Percentiles rank a stretch among this genome's conserved stretches.
phyloP scores from a whole-genome alignment of 2,797 vertebrate genomes.

The Eutrigla gurnardus region DNA sequence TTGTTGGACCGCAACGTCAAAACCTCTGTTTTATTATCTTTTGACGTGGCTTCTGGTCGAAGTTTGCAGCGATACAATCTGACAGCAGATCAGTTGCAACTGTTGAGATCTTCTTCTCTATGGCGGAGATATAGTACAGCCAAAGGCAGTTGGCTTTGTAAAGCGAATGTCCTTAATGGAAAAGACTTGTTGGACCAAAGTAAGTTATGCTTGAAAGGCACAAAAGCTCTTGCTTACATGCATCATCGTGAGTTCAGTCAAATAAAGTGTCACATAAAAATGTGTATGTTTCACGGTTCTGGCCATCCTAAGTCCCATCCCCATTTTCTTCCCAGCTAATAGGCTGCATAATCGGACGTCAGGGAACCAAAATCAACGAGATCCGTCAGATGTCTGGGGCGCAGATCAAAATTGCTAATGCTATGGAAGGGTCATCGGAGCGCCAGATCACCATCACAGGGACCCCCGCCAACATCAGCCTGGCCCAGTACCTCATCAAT shows the following conservation, averaged over 20 bases:
- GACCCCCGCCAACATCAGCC: conserved; percentile 96
- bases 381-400: conserved; percentile 99
- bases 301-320: conserved; percentile 68
- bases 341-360: conserved; percentile 98
- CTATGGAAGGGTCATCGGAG: conserved; percentile 95
- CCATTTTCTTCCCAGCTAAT: conserved; percentile 92
- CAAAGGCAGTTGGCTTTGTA: conserved; percentile 31
- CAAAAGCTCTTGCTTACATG: not conserved
- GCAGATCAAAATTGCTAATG: conserved; percentile 98
- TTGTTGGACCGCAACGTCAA: conserved; percentile 3
- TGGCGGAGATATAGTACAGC: conserved; percentile 14
- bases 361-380: conserved; percentile 99
- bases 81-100: conserved; percentile 47
- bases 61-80: conserved; percentile 32
- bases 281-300: conserved; percentile 5
- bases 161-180: conserved; percentile 50
- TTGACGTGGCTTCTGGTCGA: conserved; percentile 14
- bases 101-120: not conserved
- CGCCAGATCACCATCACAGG: conserved; percentile 98
- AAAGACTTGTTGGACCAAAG: conserved; percentile 47
- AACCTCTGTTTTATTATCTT: conserved; percentile 18
- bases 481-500: conserved; percentile 98
- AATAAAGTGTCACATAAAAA: not conserved
- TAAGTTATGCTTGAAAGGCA: conserved; percentile 5
- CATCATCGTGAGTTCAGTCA: not conserved